Conservation (phyloP, 2,888 invertebrate species). For the Eremobia ochroleuca region DNA sequence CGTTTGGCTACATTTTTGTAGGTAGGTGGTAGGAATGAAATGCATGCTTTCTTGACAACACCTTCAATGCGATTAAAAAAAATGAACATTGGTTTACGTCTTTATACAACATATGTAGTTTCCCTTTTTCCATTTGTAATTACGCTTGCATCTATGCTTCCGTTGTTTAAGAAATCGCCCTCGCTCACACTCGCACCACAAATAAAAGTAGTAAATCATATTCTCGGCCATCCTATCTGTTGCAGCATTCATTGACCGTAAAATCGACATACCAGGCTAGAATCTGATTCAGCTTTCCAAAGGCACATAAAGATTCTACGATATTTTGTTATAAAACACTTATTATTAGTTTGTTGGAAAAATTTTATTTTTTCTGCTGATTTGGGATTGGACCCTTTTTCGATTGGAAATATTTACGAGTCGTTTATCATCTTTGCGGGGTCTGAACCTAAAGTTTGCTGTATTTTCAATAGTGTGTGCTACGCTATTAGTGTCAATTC, state of each 20-base stretch:
- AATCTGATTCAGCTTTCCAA: slow-evolving; percentile 63
- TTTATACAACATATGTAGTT: too few relatives aligned
- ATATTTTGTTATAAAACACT: slow-evolving; percentile 59
- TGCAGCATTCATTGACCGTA: slow-evolving; percentile 75
- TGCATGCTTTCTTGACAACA: too few relatives aligned
- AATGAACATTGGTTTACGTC: too few relatives aligned
- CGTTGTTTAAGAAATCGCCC: slow-evolving; percentile 7
- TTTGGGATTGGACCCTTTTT: slow-evolving; percentile 31
- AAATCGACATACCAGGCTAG: slow-evolving; percentile 63
- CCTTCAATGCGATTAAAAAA: too few relatives aligned
- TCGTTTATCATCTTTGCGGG: slow-evolving; percentile 48
- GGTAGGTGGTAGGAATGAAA: too few relatives aligned
- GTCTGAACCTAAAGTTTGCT: slow-evolving; percentile 12
- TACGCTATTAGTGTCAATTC: slow-evolving; percentile 13
- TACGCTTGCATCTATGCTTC: neutral
- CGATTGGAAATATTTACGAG: slow-evolving; percentile 50
- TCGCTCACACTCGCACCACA: slow-evolving; percentile 31
- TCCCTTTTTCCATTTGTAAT: neutral
- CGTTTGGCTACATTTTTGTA: too few relatives aligned
- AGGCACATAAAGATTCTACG: slow-evolving; percentile 59
- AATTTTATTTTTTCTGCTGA: slow-evolving; percentile 56
- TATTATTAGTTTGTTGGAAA: slow-evolving; percentile 34
- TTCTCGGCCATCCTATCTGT: slow-evolving; percentile 71
- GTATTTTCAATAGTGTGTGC: slow-evolving; percentile 8
- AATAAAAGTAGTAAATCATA: slow-evolving; percentile 69